These are phyloP conservation scores for Nixonia krombeini DNA, from an alignment of 1,140 invertebrate species.

Conservation along the genomic window DNA sequence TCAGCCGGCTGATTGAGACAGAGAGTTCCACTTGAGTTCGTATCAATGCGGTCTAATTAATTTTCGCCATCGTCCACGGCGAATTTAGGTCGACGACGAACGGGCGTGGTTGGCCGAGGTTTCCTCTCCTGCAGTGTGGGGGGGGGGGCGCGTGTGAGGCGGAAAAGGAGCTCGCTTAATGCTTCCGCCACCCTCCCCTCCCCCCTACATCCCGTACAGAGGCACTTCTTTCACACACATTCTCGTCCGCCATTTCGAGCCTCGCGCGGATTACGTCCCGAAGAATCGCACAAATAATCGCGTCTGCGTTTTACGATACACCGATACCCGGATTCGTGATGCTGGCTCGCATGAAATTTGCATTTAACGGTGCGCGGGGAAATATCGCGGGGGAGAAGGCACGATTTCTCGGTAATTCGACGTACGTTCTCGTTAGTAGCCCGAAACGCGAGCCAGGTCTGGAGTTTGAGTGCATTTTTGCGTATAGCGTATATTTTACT, in stretches of 20 bases:
- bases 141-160: no score
- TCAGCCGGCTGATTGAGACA: conserved; percentile 32
- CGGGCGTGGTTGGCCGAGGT: conserved; percentile 53
- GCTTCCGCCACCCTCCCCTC: not conserved
- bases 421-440: no score
- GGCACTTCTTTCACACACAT: not conserved
- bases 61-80: conserved; percentile 53
- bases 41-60: conserved; percentile 61
- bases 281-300: no score
- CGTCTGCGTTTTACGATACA: no score
- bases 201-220: not conserved
- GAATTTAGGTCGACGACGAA: conserved; percentile 58
- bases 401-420: no score
- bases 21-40: conserved; percentile 27
- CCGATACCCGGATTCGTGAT: not conserved
- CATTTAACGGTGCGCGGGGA: no score
- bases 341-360: not conserved
- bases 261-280: not conserved
- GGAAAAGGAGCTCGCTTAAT: conserved; percentile 17
- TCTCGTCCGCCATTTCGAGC: not conserved
- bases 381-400: no score
- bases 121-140: conserved; percentile 23
- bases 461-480: no score
- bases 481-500: no score
- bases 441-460: no score